Percentiles rank a stretch among this genome's conserved stretches.
Evolutionary conservation across 2,797 vertebrate species (phyloP).

Genomic region (Cercopithecus diana): DNA sequence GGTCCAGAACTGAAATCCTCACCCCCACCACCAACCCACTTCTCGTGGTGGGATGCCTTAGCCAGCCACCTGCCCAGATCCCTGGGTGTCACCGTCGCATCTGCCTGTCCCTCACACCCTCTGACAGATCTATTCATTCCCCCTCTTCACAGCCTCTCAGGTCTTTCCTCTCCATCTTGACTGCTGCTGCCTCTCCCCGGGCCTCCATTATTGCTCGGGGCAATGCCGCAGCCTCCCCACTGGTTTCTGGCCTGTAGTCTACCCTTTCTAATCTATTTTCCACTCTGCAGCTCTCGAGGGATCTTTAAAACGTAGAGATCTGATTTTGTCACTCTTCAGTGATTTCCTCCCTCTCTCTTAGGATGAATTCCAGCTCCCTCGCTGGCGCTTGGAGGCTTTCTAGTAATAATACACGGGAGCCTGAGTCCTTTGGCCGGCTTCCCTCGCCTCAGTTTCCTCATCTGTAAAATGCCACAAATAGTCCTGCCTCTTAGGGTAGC

Average conservation of each 20-base stretch:
- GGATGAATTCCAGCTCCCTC: neutral
- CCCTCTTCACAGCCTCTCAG: neutral
- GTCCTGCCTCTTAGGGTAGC: neutral
- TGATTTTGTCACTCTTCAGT: neutral
- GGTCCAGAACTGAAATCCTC: neutral
- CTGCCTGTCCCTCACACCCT: neutral
- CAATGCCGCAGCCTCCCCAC: neutral
- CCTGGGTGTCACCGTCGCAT: neutral
- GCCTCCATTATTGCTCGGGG: neutral
- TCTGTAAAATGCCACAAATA: neutral
- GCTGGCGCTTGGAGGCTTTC: neutral
- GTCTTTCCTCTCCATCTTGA: neutral
- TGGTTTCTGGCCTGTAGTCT: neutral
- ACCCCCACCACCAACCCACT: neutral
- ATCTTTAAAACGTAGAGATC: neutral
- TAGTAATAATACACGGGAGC: neutral
- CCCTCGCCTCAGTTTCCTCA: neutral
- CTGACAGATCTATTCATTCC: neutral
- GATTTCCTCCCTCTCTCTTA: neutral
- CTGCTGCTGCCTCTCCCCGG: neutral
- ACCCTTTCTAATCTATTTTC: neutral
- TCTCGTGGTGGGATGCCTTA: neutral
- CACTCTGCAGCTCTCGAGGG: neutral
- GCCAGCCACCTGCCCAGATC: neutral
- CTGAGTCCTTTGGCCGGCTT: neutral